Conservation (phyloP, 2,797 vertebrate species). For the Astyanax mexicanus region DNA sequence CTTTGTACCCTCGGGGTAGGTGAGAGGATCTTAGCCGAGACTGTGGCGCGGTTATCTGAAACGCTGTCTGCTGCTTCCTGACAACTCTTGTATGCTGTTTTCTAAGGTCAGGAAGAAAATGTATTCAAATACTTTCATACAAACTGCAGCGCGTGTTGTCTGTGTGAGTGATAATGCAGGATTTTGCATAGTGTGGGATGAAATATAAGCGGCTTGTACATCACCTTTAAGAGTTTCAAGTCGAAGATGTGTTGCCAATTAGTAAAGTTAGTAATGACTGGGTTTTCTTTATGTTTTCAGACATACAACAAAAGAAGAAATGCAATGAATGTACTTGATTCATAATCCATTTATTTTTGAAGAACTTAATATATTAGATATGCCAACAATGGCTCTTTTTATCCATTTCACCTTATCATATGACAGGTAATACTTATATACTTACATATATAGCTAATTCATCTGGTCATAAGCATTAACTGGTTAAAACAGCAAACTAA, state of each 20-base stretch:
- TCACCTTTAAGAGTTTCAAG: constrained; percentile 17
- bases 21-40: neutral
- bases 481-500: too few relatives aligned
- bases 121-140: constrained; percentile 3
- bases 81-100: neutral
- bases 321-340: neutral
- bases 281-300: neutral
- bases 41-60: constrained; percentile 1
- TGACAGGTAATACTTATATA: too few relatives aligned
- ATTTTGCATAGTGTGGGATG: neutral
- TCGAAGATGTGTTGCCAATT: constrained; percentile 11
- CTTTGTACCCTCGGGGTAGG: constrained; percentile 63
- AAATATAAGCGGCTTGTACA: neutral
- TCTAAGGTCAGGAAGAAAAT: neutral
- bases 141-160: constrained; percentile 6
- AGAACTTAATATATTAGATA: too few relatives aligned
- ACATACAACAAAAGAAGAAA: neutral
- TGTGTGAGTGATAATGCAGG: neutral
- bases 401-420: too few relatives aligned
- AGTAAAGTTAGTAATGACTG: constrained; percentile 4
- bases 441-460: too few relatives aligned
- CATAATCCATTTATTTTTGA: neutral
- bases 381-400: too few relatives aligned
- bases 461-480: too few relatives aligned
- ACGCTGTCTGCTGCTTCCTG: neutral